A percentile compares a stretch with the other conserved stretches of the same genome.
These are phyloP conservation scores for Harlomillsia oculata DNA, from an alignment of 1,140 invertebrate genomes.

Conservation along the genomic window DNA sequence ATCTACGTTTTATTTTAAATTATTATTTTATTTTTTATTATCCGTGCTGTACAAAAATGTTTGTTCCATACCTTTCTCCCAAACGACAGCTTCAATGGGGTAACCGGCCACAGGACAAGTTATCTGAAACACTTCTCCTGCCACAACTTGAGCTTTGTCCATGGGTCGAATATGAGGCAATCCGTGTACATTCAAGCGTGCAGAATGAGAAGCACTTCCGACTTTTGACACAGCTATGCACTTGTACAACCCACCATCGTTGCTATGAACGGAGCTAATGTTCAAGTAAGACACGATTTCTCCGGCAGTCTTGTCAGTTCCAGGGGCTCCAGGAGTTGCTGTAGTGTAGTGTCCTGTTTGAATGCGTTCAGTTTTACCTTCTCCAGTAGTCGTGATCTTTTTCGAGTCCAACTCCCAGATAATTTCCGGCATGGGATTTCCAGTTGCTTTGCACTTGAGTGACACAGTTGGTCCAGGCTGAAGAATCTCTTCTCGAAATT, in stretches of 20 bases:
- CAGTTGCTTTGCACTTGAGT: constrained; percentile 68
- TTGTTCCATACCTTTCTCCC: constrained; percentile 70
- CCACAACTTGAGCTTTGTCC: constrained; percentile 89
- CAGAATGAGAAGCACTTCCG: constrained; percentile 72
- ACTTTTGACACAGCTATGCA: constrained; percentile 87
- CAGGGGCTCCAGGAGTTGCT: no score
- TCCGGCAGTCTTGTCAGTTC: no score
- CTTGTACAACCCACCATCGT: constrained; percentile 85
- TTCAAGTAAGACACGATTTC: constrained; percentile 90
- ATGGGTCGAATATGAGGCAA: constrained; percentile 78
- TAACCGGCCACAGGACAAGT: constrained; percentile 84
- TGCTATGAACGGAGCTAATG: constrained; percentile 80
- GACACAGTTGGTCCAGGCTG: constrained; percentile 75
- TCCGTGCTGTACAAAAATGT: neutral
- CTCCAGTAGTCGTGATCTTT: constrained; percentile 61
- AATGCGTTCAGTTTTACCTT: neutral
- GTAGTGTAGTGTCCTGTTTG: constrained; percentile 68
- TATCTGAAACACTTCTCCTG: constrained; percentile 58
- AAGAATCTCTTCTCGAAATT: constrained; percentile 74
- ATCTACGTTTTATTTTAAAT: no score
- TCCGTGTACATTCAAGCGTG: constrained; percentile 84
- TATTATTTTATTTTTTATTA: no score
- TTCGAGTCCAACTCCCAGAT: constrained; percentile 87
- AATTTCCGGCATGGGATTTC: constrained; percentile 89
- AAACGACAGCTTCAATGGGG: constrained; percentile 83